Evolutionary conservation across 2,888 invertebrate genomes (phyloP), one percentile per base, ranked within the genome.

Genomic region (Smittia aterrima): DNA sequence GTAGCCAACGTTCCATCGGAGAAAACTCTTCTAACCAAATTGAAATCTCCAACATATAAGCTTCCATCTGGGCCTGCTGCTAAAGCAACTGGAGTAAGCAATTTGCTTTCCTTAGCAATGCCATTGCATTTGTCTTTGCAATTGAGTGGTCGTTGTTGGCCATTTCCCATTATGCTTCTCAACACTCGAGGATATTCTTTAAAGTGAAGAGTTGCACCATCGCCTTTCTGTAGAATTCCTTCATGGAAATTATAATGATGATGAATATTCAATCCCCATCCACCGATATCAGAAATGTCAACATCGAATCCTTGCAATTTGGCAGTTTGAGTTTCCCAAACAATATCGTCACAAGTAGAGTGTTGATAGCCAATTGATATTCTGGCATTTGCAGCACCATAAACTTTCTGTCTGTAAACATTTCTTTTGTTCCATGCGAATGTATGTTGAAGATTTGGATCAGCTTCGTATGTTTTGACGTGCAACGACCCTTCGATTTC

Each of bases 201-300:
- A 83, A 98, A 88, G 82, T 98, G 96, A 40, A 98, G 86, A 58
- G 96, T 92, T 1, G 95, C 93, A 74, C 99, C 98, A 80, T 98
- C 96, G 47, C 99, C 99, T 82, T 97, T 97, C 82, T 99, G 98
- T 62, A 99, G 85, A 76, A 98, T 97, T 22, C 95, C 98, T 85
- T 98, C 97, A 80, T 97, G 95, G 87, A 96, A 96, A 83, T 99
- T 98, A 84, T 98, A 98, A 82, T 96, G 95, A 83, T 99, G 98
- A 84, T 98, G 98, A 76, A 98, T 95, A 81, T 98, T 95, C 74
- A 99, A 85, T 70, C 98, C 96, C 98, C 98, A 99, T 66, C 96
- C 96, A 0, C 98, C 98, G 74, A 98, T 93, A 81, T 97, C 96
- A 0, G 98, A 96, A 77, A 97, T 96, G 79, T 95, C 95, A 68